Evolutionary conservation across 2,888 invertebrate species (phyloP).

Genomic region (Machimus rusticus): DNA sequence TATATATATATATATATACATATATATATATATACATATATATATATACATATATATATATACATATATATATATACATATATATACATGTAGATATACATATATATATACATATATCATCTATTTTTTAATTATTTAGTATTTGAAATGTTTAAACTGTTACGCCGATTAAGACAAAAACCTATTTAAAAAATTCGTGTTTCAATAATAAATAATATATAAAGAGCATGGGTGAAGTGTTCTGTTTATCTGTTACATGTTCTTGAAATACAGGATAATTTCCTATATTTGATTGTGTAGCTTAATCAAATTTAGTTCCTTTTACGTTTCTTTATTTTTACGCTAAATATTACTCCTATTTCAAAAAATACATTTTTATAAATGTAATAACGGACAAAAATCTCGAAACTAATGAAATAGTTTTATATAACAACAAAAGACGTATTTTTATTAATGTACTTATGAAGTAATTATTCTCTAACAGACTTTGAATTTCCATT

Average conservation of each 20-base stretch:
- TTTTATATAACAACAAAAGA: slow-evolving; percentile 39
- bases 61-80: no score
- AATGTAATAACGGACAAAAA: slow-evolving; percentile 33
- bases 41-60: not conserved
- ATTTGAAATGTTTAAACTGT: not conserved
- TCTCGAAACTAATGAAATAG: slow-evolving; percentile 37
- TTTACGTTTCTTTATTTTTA: not conserved
- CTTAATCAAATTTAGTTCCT: not conserved
- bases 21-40: not conserved
- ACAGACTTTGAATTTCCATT: slow-evolving; percentile 42
- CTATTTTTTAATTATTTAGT: not conserved
- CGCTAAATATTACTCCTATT: slow-evolving; percentile 9
- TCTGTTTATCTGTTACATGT: not conserved
- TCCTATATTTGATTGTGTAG: not conserved
- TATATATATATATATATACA: no score
- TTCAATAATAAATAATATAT: slow-evolving; percentile 37
- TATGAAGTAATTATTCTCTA: slow-evolving; percentile 39
- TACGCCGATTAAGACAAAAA: slow-evolving; percentile 16
- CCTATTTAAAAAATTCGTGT: slow-evolving; percentile 13
- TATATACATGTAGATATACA: not conserved
- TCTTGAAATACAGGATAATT: not conserved
- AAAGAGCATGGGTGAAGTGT: slow-evolving; percentile 34
- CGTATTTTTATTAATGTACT: slow-evolving; percentile 33
- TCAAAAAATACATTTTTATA: slow-evolving; percentile 34
- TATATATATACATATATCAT: not conserved